Evolutionary conservation across 2,113 vertebrate genomes (phyloP).

Genomic region (Anguilla rostrata): DNA sequence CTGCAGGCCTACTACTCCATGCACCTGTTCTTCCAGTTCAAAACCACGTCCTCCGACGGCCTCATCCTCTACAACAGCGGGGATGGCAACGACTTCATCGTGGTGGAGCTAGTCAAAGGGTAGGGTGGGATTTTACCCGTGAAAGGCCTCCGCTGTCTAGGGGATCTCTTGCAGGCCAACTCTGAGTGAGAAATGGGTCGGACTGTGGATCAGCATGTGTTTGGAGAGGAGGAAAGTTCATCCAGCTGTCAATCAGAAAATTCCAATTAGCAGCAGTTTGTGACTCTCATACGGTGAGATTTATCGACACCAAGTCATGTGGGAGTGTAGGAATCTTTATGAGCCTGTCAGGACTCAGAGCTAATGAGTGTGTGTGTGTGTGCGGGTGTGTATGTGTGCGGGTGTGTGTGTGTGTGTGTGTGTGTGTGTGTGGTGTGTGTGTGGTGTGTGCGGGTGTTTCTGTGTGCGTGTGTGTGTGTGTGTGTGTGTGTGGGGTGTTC

Average conservation of each 20-base stretch:
- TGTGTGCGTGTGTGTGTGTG: not conserved
- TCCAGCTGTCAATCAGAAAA: not conserved
- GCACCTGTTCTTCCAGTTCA: slow-evolving; percentile 99
- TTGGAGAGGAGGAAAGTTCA: not conserved
- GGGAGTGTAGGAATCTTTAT: not conserved
- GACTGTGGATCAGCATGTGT: not conserved
- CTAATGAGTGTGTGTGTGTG: slow-evolving; percentile 9
- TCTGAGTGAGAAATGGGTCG: not conserved
- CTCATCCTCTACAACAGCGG: slow-evolving; percentile 97
- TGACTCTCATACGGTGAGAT: not conserved
- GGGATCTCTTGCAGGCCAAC: not conserved
- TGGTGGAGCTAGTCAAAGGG: slow-evolving; percentile 98
- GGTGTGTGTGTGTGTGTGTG: not conserved
- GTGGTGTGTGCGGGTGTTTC: not conserved
- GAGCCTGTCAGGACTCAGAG: not conserved
- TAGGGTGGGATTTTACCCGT: slow-evolving; percentile 55
- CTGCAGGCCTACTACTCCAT: slow-evolving; percentile 98
- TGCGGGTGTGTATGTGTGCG: not conserved
- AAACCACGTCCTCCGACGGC: slow-evolving; percentile 95
- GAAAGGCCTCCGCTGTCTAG: not conserved
- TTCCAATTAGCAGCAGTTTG: not conserved
- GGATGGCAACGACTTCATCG: slow-evolving; percentile 97
- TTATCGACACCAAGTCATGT: not conserved
- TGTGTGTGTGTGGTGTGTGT: not conserved
- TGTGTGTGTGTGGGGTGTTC: not conserved